A percentile compares a stretch with the other conserved stretches of the same genome.
phyloP scores from a whole-genome alignment of 2,797 vertebrate species.

The Leptoclinus maculatus region DNA sequence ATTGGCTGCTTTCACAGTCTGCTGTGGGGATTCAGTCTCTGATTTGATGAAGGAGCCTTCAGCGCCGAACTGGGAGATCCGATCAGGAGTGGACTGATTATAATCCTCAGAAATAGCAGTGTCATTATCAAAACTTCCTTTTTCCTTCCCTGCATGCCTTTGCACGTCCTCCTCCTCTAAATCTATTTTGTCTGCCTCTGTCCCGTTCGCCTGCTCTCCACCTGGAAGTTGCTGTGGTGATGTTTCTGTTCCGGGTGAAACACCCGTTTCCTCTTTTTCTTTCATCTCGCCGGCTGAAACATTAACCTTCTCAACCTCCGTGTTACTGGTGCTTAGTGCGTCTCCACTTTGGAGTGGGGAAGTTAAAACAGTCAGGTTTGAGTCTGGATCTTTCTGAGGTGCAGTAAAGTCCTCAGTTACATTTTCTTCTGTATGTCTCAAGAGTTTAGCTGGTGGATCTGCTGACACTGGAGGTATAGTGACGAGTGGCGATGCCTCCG shows the following conservation, averaged over 20 bases:
- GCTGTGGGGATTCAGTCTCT: constrained; percentile 28
- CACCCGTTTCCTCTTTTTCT: constrained; percentile 15
- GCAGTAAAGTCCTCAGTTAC: not conserved
- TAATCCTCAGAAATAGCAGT: constrained; percentile 1
- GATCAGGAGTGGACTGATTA: constrained; percentile 31
- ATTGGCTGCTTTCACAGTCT: constrained; percentile 21
- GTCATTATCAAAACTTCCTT: constrained; percentile 3
- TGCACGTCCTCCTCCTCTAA: constrained; percentile 2
- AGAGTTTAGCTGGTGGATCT: not conserved
- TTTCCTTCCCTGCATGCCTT: constrained; percentile 13
- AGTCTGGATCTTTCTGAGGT: not conserved
- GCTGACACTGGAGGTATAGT: constrained; percentile 18
- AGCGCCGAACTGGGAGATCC: constrained; percentile 10
- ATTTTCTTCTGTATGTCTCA: constrained; percentile 6
- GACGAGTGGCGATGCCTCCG: not conserved
- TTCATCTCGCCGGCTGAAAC: constrained; percentile 10
- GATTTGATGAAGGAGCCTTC: constrained; percentile 28
- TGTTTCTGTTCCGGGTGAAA: constrained; percentile 11
- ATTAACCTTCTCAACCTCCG: constrained; percentile 1
- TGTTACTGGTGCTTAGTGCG: not conserved
- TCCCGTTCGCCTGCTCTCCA: constrained; percentile 18
- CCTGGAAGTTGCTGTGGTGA: not conserved
- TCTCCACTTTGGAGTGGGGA: constrained; percentile 20
- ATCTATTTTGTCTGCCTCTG: constrained; percentile 14
- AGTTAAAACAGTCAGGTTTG: constrained; percentile 10